phyloP scores from a whole-genome alignment of 2,797 vertebrate genomes.

The Micrastur ruficollis region DNA sequence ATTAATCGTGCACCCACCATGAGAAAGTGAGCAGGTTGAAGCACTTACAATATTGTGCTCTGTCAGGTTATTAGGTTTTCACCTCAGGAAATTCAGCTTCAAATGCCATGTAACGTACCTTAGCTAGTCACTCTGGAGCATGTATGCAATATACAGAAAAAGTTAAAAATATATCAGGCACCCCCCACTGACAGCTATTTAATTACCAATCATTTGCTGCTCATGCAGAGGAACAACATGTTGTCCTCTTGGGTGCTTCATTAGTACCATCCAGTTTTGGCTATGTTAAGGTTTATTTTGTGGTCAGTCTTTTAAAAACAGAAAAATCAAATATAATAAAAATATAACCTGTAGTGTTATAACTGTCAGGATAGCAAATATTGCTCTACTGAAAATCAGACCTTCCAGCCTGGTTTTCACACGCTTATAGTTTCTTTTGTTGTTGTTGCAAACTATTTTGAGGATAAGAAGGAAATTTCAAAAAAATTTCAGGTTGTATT shows the following conservation, averaged over 20 bases:
- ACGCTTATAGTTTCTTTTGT: neutral
- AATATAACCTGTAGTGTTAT: neutral
- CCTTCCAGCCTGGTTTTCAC: neutral
- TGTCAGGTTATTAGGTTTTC: conserved; percentile 9
- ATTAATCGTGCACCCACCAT: neutral
- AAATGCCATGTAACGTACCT: neutral
- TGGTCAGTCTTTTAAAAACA: conserved; percentile 10
- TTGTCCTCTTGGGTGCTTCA: conserved; percentile 4
- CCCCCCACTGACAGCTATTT: neutral
- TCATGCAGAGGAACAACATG: neutral
- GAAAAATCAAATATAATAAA: neutral
- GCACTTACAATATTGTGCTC: neutral
- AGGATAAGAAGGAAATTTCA: neutral
- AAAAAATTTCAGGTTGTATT: neutral
- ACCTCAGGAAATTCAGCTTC: conserved; percentile 26
- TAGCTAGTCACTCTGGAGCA: neutral
- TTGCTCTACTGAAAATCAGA: neutral
- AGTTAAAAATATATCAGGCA: conserved; percentile 8
- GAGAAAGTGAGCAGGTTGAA: neutral
- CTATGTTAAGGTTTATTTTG: conserved; percentile 20
- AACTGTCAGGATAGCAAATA: neutral
- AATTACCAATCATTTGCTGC: conserved; percentile 3
- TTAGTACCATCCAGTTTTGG: conserved; percentile 14
- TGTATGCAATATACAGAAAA: neutral
- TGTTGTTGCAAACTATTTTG: neutral